Conservation (phyloP, 2,888 invertebrate genomes). For the Sinodicranocentrus sp. region DNA sequence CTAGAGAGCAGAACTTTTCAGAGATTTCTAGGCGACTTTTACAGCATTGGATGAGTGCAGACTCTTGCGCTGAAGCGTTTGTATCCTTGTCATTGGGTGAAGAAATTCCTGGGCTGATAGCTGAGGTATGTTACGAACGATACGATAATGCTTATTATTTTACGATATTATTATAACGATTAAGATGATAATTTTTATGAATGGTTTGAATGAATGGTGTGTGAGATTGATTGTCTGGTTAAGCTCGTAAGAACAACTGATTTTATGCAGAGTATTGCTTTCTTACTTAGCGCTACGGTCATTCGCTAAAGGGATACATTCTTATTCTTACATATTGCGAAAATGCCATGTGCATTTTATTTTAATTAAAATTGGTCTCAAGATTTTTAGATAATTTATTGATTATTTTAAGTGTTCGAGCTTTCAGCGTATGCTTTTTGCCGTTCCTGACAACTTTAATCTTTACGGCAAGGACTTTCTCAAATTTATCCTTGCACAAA, state of each 20-base stretch:
- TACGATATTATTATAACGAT: not conserved
- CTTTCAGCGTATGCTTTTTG: conserved; percentile 73
- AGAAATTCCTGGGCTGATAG: conserved; percentile 65
- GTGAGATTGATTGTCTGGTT: too few relatives aligned
- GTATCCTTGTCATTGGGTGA: conserved; percentile 70
- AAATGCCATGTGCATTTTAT: too few relatives aligned
- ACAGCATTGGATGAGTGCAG: conserved; percentile 72
- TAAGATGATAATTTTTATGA: not conserved
- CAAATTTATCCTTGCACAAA: conserved; percentile 66
- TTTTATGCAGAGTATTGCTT: too few relatives aligned
- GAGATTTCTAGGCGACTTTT: conserved; percentile 66
- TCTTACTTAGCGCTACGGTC: too few relatives aligned
- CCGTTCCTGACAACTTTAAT: conserved; percentile 71
- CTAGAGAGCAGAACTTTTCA: conserved; percentile 45
- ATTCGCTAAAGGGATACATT: too few relatives aligned
- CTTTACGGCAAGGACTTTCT: conserved; percentile 68
- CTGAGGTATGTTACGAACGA: conserved; percentile 64
- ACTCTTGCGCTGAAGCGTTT: conserved; percentile 72
- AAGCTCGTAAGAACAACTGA: too few relatives aligned
- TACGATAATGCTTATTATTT: not conserved
- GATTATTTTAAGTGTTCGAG: conserved; percentile 72
- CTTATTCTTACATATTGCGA: too few relatives aligned
- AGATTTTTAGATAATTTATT: too few relatives aligned
- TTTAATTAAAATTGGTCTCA: too few relatives aligned
- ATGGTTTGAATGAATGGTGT: not conserved